Percentiles rank a stretch among this genome's conserved stretches.
phyloP scores from a whole-genome alignment of 2,113 vertebrate species.

The Talpa occidentalis region DNA sequence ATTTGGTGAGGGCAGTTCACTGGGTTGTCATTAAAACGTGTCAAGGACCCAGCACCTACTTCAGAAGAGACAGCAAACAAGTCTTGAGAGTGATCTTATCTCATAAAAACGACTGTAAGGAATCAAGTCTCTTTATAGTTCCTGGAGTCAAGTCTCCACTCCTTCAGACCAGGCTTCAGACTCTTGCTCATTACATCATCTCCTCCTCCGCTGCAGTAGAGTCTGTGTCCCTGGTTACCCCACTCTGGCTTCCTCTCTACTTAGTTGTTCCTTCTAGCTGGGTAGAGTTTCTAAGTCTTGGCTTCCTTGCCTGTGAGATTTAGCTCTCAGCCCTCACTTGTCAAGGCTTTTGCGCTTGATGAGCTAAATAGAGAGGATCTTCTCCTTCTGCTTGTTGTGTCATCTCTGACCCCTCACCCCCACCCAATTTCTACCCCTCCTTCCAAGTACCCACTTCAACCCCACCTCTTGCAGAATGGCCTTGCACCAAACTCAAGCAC shows the following conservation, averaged over 20 bases:
- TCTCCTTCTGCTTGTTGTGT: neutral
- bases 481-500: rapidly evolving
- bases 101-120: neutral
- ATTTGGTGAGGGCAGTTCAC: neutral
- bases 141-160: neutral
- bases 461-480: neutral
- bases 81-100: neutral
- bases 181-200: neutral
- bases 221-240: neutral
- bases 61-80: neutral
- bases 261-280: neutral
- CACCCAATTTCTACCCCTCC: neutral
- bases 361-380: neutral
- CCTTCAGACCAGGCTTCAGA: neutral
- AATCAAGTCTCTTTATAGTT: neutral
- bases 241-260: neutral
- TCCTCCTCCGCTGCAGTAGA: too few relatives aligned
- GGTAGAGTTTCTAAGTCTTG: neutral
- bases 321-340: neutral
- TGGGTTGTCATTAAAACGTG: neutral
- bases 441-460: neutral
- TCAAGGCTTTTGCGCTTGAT: neutral
- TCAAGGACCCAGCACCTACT: neutral
- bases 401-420: neutral
- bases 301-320: neutral